Evolutionary conservation across 2,888 invertebrate species (phyloP), one percentile per base, ranked within the genome.

Genomic region (Dynastes tityus): DNA sequence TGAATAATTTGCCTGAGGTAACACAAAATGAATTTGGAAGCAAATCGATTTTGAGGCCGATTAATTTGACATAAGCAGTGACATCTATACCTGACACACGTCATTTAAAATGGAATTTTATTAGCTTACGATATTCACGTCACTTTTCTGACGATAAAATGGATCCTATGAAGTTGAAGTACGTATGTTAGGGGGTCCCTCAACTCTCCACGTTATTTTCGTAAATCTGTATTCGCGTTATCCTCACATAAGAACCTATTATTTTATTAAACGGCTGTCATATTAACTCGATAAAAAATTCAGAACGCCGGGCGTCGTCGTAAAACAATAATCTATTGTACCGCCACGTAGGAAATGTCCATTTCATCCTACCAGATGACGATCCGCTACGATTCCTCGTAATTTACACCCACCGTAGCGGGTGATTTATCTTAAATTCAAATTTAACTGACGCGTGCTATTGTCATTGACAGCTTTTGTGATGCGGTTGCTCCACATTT

Each of bases 381-480:
- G 67, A 68, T 68, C 45, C 49, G 49, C 67, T 49, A 22, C 58
- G 73, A 61, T 74, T 61, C 61, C 40, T 45, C 45, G 61, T 49
- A 45, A 74, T 74, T 74, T 71, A 55, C 55, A 71, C 16, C 55
- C 73, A 61, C 22, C 45, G 63, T 74, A 74, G 45, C 63, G 61
- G 61, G 63, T 74, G 73, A 74, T 74, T 74, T 74, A 74, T 74
- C 61, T 74, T 74, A 74, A 74, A 74, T 61, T 61, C 61, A 63
- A 45, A 61, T 74, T 61, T 29, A 63, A 74, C 73, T 74, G 73
- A 74, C 73, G 61, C 73, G 73, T 63, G 63, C 40, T 49, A 74
- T 61, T 74, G 73, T 61, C 73, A 74, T 74, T 61, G 73, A 63
- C 73, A 74, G 73, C 73, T 74, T 74, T 74, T 74, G 73, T 74